Base-by-base conservation (phyloP, 2,888 invertebrate genomes). In the Himalopsyche anomala region DNA sequence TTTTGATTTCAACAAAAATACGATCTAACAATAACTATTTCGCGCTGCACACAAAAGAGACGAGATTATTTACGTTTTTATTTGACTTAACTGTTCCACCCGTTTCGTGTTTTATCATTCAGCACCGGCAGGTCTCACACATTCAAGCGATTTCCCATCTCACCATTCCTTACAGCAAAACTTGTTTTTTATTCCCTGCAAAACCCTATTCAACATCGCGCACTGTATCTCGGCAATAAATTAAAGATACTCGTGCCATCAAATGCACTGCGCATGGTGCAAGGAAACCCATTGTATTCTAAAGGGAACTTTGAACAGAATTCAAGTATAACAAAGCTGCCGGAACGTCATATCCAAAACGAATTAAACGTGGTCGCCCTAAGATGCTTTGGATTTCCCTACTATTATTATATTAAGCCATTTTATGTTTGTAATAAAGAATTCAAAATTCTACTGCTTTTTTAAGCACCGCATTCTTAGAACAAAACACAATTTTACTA, bases 211-310 rank as follows among this genome's bases (percentile, higher is more conserved):
- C 82, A 82, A 82, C 82, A 85, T 69, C 28, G 51, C 51, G 38
- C 56, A 45, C 28, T 84, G 84, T 84, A 84, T 87, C 85, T 85
- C 80, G 81, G 85, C 56, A 83, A 87, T 87, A 87, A 87, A 87
- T 87, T 87, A 87, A 83, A 82, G 86, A 83, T 87, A 82, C 84
- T 81, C 85, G 79, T 86, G 85, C 83, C 82, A 85, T 87, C 87
- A 86, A 56, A 86, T 86, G 87, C 87, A 87, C 81, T 28, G 74
- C 69, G 86, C 84, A 80, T 80, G 81, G 54, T 80, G 85, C 87
- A 81, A 40, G 69, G 80, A 80, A 83, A 81, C 84, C 83, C 82
- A 87, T 87, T 87, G 85, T 87, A 80, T 84, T 87, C 85, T 54
- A 81, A 87, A 83, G 83, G 85, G 85, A 79, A 69, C 81, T 84